Evolutionary conservation across 2,113 vertebrate species (phyloP).

Genomic region (Psittacula cyanocephala): DNA sequence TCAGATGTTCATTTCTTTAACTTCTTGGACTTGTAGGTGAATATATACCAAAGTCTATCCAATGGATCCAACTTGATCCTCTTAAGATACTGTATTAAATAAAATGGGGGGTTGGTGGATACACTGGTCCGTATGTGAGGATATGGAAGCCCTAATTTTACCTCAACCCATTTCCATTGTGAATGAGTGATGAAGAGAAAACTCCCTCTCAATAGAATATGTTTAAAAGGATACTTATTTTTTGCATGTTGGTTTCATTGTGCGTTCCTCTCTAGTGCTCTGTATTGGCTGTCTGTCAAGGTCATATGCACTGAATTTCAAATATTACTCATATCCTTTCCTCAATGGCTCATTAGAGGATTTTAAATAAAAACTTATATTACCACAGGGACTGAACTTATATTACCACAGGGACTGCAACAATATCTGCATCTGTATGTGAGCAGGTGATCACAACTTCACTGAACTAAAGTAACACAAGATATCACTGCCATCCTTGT

Average conservation of each 20-base stretch:
- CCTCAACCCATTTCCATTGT: not conserved
- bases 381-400: not conserved
- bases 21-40: not conserved
- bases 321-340: slow-evolving; percentile 41
- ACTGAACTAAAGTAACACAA: slow-evolving; percentile 6
- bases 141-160: not conserved
- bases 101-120: not conserved
- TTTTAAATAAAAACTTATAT: slow-evolving; percentile 43
- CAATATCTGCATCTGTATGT: slow-evolving; percentile 7
- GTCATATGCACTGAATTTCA: slow-evolving; percentile 40
- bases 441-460: slow-evolving; percentile 19
- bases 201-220: not conserved
- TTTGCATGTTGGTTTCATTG: not conserved
- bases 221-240: not conserved
- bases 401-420: slow-evolving; percentile 3
- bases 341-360: slow-evolving; percentile 55
- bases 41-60: not conserved
- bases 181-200: slow-evolving; percentile 17
- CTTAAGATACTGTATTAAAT: not conserved
- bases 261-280: not conserved
- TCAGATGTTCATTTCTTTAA: not conserved
- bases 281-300: slow-evolving; percentile 45
- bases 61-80: not conserved
- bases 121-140: not conserved
- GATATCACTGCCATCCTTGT: not conserved